These are phyloP conservation scores for Perca fluviatilis DNA, from an alignment of 2,113 vertebrate genomes.

Conservation along the genomic window DNA sequence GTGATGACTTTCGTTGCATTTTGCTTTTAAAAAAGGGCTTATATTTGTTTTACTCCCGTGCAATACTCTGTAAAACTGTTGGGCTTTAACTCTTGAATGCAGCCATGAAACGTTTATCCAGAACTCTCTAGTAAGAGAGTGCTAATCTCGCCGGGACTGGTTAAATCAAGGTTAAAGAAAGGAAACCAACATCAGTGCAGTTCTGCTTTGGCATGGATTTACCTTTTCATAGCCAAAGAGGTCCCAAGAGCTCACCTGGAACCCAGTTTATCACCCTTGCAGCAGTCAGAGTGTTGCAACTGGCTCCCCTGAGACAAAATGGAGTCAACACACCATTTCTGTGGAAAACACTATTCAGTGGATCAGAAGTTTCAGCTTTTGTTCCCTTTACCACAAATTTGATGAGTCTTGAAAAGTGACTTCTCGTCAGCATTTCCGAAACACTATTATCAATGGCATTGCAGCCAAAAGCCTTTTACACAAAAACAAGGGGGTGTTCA, in stretches of 20 bases:
- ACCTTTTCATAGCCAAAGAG: constrained; percentile 26
- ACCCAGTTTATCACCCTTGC: constrained; percentile 29
- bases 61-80: neutral
- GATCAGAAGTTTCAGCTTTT: constrained; percentile 23
- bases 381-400: constrained; percentile 14
- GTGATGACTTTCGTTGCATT: neutral
- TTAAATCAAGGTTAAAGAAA: constrained; percentile 30
- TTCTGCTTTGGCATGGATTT: constrained; percentile 36
- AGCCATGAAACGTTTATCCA: constrained; percentile 7
- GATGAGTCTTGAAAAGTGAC: neutral
- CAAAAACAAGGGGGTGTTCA: neutral
- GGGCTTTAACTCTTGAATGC: neutral
- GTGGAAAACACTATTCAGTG: constrained; percentile 19
- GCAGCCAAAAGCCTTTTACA: neutral
- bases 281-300: constrained; percentile 33
- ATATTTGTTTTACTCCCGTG: neutral
- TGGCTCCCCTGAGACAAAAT: constrained; percentile 29
- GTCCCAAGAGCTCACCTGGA: constrained; percentile 42
- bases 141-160: constrained; percentile 10
- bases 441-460: neutral
- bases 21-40: neutral
- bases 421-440: constrained; percentile 1
- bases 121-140: neutral
- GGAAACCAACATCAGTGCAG: constrained; percentile 26
- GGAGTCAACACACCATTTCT: constrained; percentile 27